Evolutionary conservation across 2,888 invertebrate species (phyloP), one percentile per base, ranked within the genome.

Genomic region (Machimus rusticus): DNA sequence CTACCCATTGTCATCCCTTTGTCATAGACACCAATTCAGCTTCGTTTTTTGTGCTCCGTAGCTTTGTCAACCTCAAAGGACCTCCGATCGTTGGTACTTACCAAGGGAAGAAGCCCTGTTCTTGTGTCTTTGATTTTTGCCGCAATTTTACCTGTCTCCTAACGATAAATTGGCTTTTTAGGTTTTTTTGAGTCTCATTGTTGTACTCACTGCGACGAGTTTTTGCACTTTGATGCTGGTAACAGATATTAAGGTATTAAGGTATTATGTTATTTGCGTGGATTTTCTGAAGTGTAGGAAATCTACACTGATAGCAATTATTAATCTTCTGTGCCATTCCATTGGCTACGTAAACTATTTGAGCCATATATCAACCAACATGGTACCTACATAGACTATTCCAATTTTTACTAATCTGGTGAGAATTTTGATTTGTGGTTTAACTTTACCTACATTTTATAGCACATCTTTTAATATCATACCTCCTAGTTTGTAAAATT

Each of bases 1-100:
- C 76, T 39, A 76, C 76, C 39, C 76, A 76, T 76, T 76, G 76
- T 76, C 76, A 76, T 31, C 76, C 76, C 34, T 76, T 76, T 76
- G 76, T 76, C 37, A 76, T 37, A 37, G 76, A 37, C 37, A 76
- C 39, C 19, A 66, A 12, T 66, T 66, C 28, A 28, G 66, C 19
- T 66, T 12, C 66, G 14, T 66, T 66, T 76, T 76, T 76, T 76
- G 76, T 76, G 76, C 8, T 19, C n/a, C 19, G 76, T 34, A 16
- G 19, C 39, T 37, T 76, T 76, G 76, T 34, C 76, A 76, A 76
- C 76, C 76, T 76, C 76, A 76, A 76, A 76, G 76, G 76, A 76
- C 37, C 34, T 76, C 76, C 76, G 76, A 66, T 66, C 66, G 66
- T 23, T 66, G 66, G 9, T 28, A 12, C 66, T 28, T 66, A 66